These are phyloP conservation scores for Zophobas morio DNA, from an alignment of 1,140 invertebrate genomes.

Conservation along the genomic window DNA sequence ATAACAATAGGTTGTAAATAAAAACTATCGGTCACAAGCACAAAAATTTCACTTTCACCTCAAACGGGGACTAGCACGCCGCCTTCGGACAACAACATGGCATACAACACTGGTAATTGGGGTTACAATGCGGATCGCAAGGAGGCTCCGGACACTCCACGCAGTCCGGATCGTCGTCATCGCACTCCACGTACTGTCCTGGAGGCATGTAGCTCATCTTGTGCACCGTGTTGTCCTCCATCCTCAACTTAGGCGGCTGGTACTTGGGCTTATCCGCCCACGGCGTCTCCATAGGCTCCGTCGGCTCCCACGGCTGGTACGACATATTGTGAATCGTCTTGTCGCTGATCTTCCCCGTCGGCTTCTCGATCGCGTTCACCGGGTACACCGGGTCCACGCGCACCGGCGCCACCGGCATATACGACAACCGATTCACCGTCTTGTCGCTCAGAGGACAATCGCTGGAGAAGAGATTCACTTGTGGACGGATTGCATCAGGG, in stretches of 20 bases:
- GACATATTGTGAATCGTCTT: conserved; percentile 75
- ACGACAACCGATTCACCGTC: conserved; percentile 71
- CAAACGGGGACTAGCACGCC: conserved; percentile 55
- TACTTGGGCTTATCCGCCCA: conserved; percentile 68
- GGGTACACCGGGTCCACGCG: conserved; percentile 68
- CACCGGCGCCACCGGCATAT: conserved; percentile 69
- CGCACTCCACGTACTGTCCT: conserved; percentile 68
- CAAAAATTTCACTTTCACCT: conserved; percentile 5
- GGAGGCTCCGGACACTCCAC: conserved; percentile 62
- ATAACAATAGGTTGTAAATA: not conserved
- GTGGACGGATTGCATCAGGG: conserved; percentile 65
- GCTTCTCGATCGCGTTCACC: conserved; percentile 68
- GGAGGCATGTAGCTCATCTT: conserved; percentile 69
- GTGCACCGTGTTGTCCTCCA: conserved; percentile 68
- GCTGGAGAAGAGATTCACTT: conserved; percentile 67
- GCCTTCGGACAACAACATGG: conserved; percentile 64
- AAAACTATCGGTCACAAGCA: not conserved
- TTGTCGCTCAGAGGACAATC: conserved; percentile 67
- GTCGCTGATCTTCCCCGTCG: conserved; percentile 71
- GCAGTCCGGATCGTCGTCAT: conserved; percentile 63
- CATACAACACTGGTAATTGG: conserved; percentile 51
- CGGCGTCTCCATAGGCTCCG: conserved; percentile 66
- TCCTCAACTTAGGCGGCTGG: conserved; percentile 64
- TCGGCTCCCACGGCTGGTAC: conserved; percentile 68
- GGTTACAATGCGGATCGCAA: conserved; percentile 44